A percentile compares a stretch with the other conserved stretches of the same genome.
Conservation (phyloP, 2,888 invertebrate genomes). For the Alcis repandata region DNA sequence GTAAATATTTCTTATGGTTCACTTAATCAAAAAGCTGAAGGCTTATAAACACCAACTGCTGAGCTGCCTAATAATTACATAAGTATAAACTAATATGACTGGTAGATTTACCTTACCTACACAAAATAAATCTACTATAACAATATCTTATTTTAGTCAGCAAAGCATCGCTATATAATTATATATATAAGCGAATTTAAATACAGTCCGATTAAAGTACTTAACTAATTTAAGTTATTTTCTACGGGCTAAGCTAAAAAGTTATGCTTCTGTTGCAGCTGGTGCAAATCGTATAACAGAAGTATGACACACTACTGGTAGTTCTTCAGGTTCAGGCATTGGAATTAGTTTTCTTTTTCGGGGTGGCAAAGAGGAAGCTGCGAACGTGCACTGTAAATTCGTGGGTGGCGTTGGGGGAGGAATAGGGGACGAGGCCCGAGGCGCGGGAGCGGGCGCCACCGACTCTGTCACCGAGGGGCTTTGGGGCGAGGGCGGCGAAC, state of each 20-base stretch:
- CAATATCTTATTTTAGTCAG: constrained; percentile 43
- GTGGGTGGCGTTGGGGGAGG: constrained; percentile 67
- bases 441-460: constrained; percentile 61
- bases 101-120: constrained; percentile 32
- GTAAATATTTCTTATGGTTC: background rate
- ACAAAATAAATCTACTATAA: constrained; percentile 43
- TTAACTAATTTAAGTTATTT: background rate
- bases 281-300: constrained; percentile 96
- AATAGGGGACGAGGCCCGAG: constrained; percentile 60
- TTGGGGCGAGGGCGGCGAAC: constrained; percentile 83
- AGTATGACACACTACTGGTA: constrained; percentile 77
- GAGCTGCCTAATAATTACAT: constrained; percentile 5
- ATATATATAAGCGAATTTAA: constrained; percentile 8
- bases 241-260: constrained; percentile 1
- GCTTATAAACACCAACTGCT: constrained; percentile 3
- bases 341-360: constrained; percentile 93
- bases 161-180: constrained; percentile 24
- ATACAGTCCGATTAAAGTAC: constrained; percentile 11
- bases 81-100: constrained; percentile 20
- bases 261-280: constrained; percentile 76
- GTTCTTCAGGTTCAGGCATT: constrained; percentile 88
- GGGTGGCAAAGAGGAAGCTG: constrained; percentile 89
- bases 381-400: constrained; percentile 66
- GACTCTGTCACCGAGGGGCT: constrained; percentile 60
- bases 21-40: constrained; percentile 6